Base-by-base conservation (phyloP, 2,113 vertebrate species). In the Ancistrus triradiatus region DNA sequence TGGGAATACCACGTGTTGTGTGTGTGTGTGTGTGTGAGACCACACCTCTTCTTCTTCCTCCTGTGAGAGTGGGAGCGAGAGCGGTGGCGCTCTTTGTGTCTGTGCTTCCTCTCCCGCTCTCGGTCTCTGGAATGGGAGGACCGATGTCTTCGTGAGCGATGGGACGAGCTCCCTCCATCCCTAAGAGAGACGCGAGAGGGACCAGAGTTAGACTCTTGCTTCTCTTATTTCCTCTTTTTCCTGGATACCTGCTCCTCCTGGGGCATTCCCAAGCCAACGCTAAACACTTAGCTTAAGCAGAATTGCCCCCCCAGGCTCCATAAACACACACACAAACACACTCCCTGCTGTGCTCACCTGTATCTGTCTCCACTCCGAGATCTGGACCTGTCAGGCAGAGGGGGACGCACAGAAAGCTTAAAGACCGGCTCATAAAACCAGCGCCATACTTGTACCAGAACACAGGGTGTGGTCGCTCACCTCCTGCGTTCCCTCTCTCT, bases 11-110 rank as follows among this genome's bases (percentile, higher is more conserved):
- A n/a, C n/a, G n/a, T n/a, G n/a, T n/a, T n/a, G n/a, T n/a, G n/a
- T n/a, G n/a, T n/a, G n/a, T n/a, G n/a, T n/a, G n/a, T n/a, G n/a
- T n/a, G n/a, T n/a, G n/a, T n/a, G n/a, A n/a, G n/a, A n/a, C n/a
- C 2, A 7, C 48, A 89, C 87, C 86, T 87, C 75, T 88, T 89
- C 76, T 74, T 85, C 72, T 85, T 89, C 59, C 53, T 82, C 46
- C 86, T 81, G 79, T 89, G 87, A 33, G 86, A 88, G 74, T 88
- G 84, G 6, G 87, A 89, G 65, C 80, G 83, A 4, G 87, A 89
- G 73, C 86, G 86, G 72, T 87, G 86, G 14, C 78, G 74, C 0
- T 89, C 87, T 61, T 86, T 88, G 80, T 89, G 87, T 58, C 87
- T 79, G 69, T 89, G 87, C 61, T 83, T 88, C 69, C 85, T 77